phyloP scores from a whole-genome alignment of 2,113 vertebrate species.

The Prionailurus bengalensis region DNA sequence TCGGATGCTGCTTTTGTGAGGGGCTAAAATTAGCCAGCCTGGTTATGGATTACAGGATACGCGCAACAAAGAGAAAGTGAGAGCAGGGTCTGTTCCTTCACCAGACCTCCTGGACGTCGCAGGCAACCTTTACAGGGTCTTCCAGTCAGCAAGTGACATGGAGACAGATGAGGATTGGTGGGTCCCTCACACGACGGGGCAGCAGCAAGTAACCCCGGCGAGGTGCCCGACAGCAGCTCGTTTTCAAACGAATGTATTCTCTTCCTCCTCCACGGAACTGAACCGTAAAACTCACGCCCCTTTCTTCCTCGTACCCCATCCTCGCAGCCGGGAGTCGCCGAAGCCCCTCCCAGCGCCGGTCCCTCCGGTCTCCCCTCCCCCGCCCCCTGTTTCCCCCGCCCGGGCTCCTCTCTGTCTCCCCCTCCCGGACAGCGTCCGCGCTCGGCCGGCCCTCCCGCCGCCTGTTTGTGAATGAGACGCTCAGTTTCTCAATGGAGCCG shows the following conservation, averaged over 20 bases:
- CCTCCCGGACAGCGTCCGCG: not conserved
- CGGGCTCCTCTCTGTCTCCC: conserved; percentile 37
- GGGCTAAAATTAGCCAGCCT: not conserved
- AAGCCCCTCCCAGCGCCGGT: not conserved
- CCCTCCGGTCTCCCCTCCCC: not conserved
- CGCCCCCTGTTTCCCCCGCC: not conserved
- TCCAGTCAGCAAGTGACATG: not conserved
- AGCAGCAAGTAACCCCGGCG: not conserved
- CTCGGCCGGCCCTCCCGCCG: not conserved
- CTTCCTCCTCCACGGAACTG: not conserved
- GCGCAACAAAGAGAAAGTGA: not conserved
- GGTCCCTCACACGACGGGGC: not conserved
- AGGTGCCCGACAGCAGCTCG: not conserved
- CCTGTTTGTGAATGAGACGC: conserved; percentile 75
- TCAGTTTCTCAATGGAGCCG: conserved; percentile 79
- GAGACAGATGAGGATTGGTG: not conserved
- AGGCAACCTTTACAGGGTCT: not conserved
- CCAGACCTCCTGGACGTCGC: not conserved
- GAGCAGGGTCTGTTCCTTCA: not conserved
- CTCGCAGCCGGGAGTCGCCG: not conserved
- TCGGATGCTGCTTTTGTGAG: not conserved
- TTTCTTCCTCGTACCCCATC: not conserved
- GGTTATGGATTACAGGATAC: not conserved
- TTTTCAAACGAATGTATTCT: not conserved
- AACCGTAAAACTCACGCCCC: not conserved